phyloP scores from a whole-genome alignment of 2,888 invertebrate genomes.

The Xestobium rufovillosum region DNA sequence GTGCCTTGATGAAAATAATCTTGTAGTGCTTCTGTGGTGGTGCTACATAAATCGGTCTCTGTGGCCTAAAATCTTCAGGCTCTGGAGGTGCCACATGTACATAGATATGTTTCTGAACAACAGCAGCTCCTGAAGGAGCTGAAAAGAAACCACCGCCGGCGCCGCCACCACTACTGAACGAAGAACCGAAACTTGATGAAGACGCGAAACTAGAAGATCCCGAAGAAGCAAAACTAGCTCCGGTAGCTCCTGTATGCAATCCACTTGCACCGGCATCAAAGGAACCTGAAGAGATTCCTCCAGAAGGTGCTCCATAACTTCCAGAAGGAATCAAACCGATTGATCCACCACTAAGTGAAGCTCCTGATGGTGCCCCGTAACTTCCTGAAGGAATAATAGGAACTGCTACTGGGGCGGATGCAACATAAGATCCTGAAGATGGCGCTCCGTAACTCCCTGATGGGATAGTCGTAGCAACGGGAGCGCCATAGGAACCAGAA shows the following conservation, averaged over 20 bases:
- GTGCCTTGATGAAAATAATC: constrained; percentile 86
- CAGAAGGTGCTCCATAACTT: constrained; percentile 31
- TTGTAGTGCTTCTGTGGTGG: constrained; percentile 82
- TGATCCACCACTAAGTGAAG: constrained; percentile 31
- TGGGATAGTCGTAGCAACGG: constrained; percentile 29
- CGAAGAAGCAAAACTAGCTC: constrained; percentile 34
- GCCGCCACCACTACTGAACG: constrained; percentile 26
- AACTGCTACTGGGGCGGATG: constrained; percentile 22
- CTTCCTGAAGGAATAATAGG: constrained; percentile 36
- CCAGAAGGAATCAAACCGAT: constrained; percentile 33
- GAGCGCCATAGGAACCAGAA: constrained; percentile 43
- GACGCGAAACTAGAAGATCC: constrained; percentile 42
- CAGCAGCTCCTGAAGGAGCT: constrained; percentile 42
- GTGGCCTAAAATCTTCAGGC: constrained; percentile 58
- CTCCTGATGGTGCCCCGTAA: constrained; percentile 33
- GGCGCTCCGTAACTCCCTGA: constrained; percentile 32
- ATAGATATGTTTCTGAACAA: constrained; percentile 78
- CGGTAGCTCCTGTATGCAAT: constrained; percentile 32
- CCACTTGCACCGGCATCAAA: constrained; percentile 42
- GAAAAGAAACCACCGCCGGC: constrained; percentile 39
- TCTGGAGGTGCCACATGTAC: constrained; percentile 84
- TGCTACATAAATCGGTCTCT: constrained; percentile 56
- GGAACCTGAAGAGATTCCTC: constrained; percentile 34
- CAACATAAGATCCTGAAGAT: constrained; percentile 34
- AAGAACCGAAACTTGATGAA: constrained; percentile 35